Evolutionary conservation across 2,888 invertebrate species (phyloP).

Genomic region (Drosophila neotestacea): DNA sequence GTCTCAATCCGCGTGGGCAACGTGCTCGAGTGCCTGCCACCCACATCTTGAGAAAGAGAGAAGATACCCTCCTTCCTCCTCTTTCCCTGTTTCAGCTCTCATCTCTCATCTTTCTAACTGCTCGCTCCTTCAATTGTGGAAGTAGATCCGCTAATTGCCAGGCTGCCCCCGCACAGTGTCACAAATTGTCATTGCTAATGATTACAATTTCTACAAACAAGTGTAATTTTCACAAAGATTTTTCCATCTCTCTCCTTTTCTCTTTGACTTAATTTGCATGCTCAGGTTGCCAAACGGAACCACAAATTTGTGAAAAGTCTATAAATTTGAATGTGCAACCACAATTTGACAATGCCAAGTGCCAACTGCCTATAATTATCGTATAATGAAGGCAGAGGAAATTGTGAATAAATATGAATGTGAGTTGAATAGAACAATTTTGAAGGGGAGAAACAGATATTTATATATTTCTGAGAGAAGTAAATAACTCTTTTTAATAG

Average conservation of each 20-base stretch:
- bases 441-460: no score
- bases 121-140: conserved; percentile 41
- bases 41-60: conserved; percentile 52
- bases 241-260: not conserved
- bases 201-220: conserved; percentile 30
- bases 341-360: conserved; percentile 42
- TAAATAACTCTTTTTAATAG: no score
- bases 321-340: conserved; percentile 36
- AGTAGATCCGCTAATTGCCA: conserved; percentile 78
- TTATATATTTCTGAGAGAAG: no score
- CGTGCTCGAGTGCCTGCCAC: conserved; percentile 78
- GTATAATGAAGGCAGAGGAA: conserved; percentile 7
- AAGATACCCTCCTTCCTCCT: not conserved
- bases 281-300: conserved; percentile 23
- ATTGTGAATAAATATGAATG: conserved; percentile 16
- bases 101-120: not conserved
- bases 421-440: no score
- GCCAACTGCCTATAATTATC: not conserved
- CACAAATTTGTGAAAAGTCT: conserved; percentile 29
- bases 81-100: not conserved
- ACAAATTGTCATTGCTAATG: conserved; percentile 59
- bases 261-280: conserved; percentile 54
- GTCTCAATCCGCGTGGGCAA: conserved; percentile 56
- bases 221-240: conserved; percentile 18
- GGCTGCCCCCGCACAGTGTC: conserved; percentile 62